phyloP scores from a whole-genome alignment of 1,140 invertebrate species.

The Dryas iulia region DNA sequence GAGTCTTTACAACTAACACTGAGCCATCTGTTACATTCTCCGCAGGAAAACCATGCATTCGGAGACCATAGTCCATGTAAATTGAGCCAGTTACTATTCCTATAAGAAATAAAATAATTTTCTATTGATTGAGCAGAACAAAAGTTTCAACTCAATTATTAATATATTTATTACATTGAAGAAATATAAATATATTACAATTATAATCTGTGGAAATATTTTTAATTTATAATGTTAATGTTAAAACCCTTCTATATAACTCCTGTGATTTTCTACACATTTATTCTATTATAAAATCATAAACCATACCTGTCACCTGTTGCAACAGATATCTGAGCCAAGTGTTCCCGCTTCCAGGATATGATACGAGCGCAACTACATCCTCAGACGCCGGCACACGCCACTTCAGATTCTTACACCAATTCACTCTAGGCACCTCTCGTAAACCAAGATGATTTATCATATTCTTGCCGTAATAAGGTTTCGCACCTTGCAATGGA shows the following conservation, averaged over 20 bases:
- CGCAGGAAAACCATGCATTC: conserved; percentile 88
- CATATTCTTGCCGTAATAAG: conserved; percentile 52
- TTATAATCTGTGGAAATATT: too few species aligned
- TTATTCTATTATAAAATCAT: too few species aligned
- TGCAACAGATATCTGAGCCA: conserved; percentile 89
- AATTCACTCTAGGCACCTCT: conserved; percentile 49
- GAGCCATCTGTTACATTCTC: conserved; percentile 88
- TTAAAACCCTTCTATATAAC: too few species aligned
- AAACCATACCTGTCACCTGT: conserved; percentile 87
- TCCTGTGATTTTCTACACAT: too few species aligned
- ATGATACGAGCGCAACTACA: conserved; percentile 84
- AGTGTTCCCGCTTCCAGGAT: conserved; percentile 90
- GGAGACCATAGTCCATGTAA: conserved; percentile 88
- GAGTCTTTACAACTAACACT: conserved; percentile 90
- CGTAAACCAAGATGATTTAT: conserved; percentile 49
- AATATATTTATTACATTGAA: too few species aligned
- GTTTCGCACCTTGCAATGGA: conserved; percentile 51
- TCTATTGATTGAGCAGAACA: background rate
- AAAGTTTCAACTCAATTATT: too few species aligned
- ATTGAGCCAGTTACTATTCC: conserved; percentile 88
- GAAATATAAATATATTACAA: too few species aligned
- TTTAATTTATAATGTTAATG: too few species aligned
- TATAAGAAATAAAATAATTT: conserved; percentile 48
- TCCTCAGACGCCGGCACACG: conserved; percentile 44
- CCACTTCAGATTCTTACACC: conserved; percentile 62